Evolutionary conservation across 2,797 vertebrate genomes (phyloP), one percentile per base, ranked within the genome.

Genomic region (Epinephelus awoara): DNA sequence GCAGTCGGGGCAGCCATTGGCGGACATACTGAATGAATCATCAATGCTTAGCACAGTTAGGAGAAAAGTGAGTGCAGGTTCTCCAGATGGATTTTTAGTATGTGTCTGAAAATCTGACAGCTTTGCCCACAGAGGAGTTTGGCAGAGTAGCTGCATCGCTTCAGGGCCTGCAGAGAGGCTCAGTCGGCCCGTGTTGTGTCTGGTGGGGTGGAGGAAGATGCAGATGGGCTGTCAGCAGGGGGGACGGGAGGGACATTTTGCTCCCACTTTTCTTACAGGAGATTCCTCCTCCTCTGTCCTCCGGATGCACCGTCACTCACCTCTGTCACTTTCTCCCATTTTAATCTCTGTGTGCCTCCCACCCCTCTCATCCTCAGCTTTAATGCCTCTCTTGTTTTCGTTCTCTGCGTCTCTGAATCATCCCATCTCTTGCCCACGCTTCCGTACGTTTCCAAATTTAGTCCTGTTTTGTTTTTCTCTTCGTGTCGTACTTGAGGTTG

Each of bases 371-470:
- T 62, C 71, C 51, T 86, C 64, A 18, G 67, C 67, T 75, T 52
- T 83, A 8, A 54, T 71, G 56, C 38, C 27, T 75, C 69, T 68
- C 58, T 34, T 18, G 11, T 69, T 73, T 84, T 82, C 72, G 9
- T 42, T 59, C 55, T 34, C 19, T 0, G 57, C 55, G 63, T 78
- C 72, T 85, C 77, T 92, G 90, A 93, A 85, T 92, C 88, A 91
- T 88, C 80, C 46, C 29, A 49, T 78, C 54, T 52, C 75, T 68
- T 67, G 73, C 91, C 87, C 77, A 89, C 83, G 55, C 86, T 85
- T 90, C 84, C 19, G 42, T 69, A 54, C 6, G 6, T 79, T 69
- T 88, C 86, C 82, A 83, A 85, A 92, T 92, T 88, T 89, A 90
- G 86, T 46, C 47, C 49, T 74, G 51, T 84, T 90, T 89, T 86